Evolutionary conservation across 2,888 invertebrate genomes (phyloP).

Genomic region (Aleiodes testaceus): DNA sequence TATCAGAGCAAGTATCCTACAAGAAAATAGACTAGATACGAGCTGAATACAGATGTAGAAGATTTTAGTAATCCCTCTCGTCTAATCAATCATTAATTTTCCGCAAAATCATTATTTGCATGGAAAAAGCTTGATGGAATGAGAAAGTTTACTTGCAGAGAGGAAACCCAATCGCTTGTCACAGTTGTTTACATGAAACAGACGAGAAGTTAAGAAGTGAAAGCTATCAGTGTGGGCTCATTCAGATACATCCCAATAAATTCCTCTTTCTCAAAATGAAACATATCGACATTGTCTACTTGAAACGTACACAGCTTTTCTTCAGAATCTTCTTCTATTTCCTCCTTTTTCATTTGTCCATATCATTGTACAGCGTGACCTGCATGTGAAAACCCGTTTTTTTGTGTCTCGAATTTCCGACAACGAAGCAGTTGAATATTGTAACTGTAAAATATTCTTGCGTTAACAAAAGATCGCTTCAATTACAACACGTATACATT

Average conservation of each 20-base stretch:
- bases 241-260: constrained; percentile 8
- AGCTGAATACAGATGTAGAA: not conserved
- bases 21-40: no score
- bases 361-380: constrained; percentile 11
- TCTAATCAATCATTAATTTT: not conserved
- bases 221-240: constrained; percentile 10
- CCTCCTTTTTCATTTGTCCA: not conserved
- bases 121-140: no score
- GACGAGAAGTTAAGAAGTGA: constrained; percentile 13
- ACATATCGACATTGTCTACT: not conserved
- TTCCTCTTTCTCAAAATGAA: not conserved
- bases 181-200: constrained; percentile 1
- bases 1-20: no score
- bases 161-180: not conserved
- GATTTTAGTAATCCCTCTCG: not conserved
- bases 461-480: constrained; percentile 10
- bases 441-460: constrained; percentile 11
- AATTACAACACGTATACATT: not conserved
- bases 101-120: no score
- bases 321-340: not conserved
- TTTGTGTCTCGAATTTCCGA: constrained; percentile 13
- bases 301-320: no score
- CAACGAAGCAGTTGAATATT: not conserved
- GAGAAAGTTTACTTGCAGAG: no score
- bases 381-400: constrained; percentile 15